These are phyloP conservation scores for Octodonta nipae DNA, from an alignment of 2,888 invertebrate species.

Conservation along the genomic window DNA sequence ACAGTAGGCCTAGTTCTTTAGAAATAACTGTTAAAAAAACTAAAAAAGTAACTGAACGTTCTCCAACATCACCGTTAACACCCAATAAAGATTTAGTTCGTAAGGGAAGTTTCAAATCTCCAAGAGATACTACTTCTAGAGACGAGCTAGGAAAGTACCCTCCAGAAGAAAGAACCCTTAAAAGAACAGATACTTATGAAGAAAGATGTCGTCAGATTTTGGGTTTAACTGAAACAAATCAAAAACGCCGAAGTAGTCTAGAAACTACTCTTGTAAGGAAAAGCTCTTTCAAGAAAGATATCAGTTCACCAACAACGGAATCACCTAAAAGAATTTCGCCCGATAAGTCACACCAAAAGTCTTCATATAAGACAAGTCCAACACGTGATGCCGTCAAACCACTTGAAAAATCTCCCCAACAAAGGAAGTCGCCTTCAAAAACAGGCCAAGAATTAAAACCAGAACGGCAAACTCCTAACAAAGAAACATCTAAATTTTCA, in stretches of 20 bases:
- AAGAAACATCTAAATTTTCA: conserved; percentile 7
- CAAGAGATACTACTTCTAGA: conserved; percentile 19
- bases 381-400: conserved; percentile 10
- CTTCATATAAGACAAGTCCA: conserved; percentile 9
- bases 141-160: conserved; percentile 31
- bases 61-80: conserved; percentile 26
- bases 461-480: conserved; percentile 8
- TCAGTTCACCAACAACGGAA: conserved; percentile 7
- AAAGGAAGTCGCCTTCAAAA: conserved; percentile 16
- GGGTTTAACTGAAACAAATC: conserved; percentile 42
- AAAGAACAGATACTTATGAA: conserved; percentile 58
- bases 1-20: conserved; percentile 19
- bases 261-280: conserved; percentile 13
- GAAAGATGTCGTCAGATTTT: conserved; percentile 58
- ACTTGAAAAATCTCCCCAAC: conserved; percentile 19
- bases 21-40: conserved; percentile 21
- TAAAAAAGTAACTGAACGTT: conserved; percentile 25
- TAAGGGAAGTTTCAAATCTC: conserved; percentile 36
- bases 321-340: conserved; percentile 16
- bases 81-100: conserved; percentile 25
- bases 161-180: conserved; percentile 37
- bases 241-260: conserved; percentile 18
- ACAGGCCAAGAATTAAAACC: conserved; percentile 6
- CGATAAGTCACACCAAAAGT: conserved; percentile 11
- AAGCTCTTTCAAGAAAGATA: conserved; percentile 12